Evolutionary conservation across 2,113 vertebrate genomes (phyloP), one percentile per base, ranked within the genome.

Genomic region (Gasterosteus nipponicus): DNA sequence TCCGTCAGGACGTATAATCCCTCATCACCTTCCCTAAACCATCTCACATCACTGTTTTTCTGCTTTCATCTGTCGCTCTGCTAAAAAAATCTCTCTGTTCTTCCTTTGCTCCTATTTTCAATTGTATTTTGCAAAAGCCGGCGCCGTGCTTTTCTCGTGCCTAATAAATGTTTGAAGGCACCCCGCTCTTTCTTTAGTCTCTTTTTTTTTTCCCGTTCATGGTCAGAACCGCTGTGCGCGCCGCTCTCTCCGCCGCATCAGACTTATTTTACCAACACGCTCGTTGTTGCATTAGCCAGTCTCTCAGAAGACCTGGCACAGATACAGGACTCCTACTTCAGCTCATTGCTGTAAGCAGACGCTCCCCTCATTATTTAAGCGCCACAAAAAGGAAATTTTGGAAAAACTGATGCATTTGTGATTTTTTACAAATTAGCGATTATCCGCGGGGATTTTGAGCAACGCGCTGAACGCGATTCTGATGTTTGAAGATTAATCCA

Each of bases 241-340:
- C 53, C 63, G 44, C 22, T n/a, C n/a, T n/a, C n/a, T n/a, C n/a
- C 18, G 19, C 49, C 19, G 22, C 29, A 6, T 39, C 78, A 70
- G 54, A 81, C 69, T 86, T 74, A 59, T 62, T 85, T 68, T 73
- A 62, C 63, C 71, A 59, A 56, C 64, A n/a, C 38, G 69, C 61
- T 82, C 56, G 18, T 58, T 75, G 74, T 82, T 75, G 74, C 75
- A 70, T 89, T 86, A 81, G 76, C 35, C 62, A 79, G 85, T 92
- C 84, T 89, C 88, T 89, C 90, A 64, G 81, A 88, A 87, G 87
- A 87, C 79, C 7, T 78, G 87, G 84, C 89, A 91, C 84, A 86
- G 84, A 88, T 89, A 86, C 74, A 42, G 60, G 56, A 39, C 73
- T 61, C 69, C 58, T 69, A 16, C 73, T 86, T 67, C 49, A 49